A percentile compares a stretch with the other conserved stretches of the same genome.
These are phyloP conservation scores for Cosmopolites sordidus DNA, from an alignment of 2,888 invertebrate genomes.

Conservation along the genomic window DNA sequence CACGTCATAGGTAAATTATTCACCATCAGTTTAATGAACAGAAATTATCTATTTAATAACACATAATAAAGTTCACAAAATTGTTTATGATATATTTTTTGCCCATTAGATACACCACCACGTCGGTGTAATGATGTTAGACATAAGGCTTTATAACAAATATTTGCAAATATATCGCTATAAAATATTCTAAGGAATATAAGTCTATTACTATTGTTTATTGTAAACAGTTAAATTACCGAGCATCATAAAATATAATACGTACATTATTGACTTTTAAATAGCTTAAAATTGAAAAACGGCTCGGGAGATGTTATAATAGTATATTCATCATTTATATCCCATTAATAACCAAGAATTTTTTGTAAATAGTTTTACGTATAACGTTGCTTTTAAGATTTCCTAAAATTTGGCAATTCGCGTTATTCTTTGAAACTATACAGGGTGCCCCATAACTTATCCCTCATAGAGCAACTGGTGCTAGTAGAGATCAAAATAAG, in stretches of 20 bases:
- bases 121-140: not conserved
- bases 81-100: not conserved
- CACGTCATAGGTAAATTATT: conserved; percentile 1
- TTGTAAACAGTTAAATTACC: not conserved
- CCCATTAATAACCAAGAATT: too few species aligned
- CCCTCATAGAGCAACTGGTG: too few species aligned
- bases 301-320: too few species aligned
- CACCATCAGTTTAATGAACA: not conserved
- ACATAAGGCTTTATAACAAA: not conserved
- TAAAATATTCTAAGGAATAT: not conserved
- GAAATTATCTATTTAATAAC: conserved; percentile 1
- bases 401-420: too few species aligned
- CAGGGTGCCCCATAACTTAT: too few species aligned
- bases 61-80: not conserved
- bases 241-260: not conserved
- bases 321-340: too few species aligned
- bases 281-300: too few species aligned
- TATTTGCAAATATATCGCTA: not conserved
- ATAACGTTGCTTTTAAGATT: too few species aligned
- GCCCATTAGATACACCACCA: not conserved
- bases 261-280: too few species aligned
- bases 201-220: not conserved
- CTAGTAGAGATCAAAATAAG: too few species aligned
- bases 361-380: too few species aligned
- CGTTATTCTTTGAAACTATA: too few species aligned